Base-by-base conservation (phyloP, 2,888 invertebrate species). In the Colostygia pectinataria region DNA sequence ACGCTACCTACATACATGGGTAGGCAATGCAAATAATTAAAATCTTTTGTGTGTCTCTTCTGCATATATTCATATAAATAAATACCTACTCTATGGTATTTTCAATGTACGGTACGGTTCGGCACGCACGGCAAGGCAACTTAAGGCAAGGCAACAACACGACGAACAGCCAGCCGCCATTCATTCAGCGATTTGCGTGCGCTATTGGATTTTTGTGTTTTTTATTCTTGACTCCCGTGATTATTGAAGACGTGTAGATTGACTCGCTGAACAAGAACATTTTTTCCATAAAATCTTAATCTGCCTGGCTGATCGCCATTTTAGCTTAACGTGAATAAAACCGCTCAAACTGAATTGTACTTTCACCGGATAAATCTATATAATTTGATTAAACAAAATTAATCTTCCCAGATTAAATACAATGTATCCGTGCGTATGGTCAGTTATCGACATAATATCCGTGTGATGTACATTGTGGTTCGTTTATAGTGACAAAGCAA, bases 401-500 rank as follows among this genome's bases (percentile, higher is more conserved):
- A 67, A 76, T 75, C 72, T 78, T 77, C 73, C 65, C 68, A 65
- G 68, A 63, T 71, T 71, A 55, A 68, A 75, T 76, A 80, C 74
- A 72, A 88, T 87, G 87, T 81, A 74, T 72, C 72, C 74, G 80
- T 80, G 80, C 71, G 71, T 77, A 74, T 77, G 79, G 72, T 80
- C 80, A 76, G 74, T 75, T 74, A 76, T 58, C 55, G 68, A 77
- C 75, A 71, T 78, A 40, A 37, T 38, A 77, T 69, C 74, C 71
- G 71, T 82, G 82, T 81, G 74, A 82, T 80, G 78, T 76, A 77
- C 79, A 71, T 81, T 80, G 84, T 77, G 77, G 73, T 74, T 77
- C 77, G 80, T 79, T 80, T 83, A 83, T 81, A 29, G 88, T 88
- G 88, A 86, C 84, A 85, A 87, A 86, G 83, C 84, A 74, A 85